These are phyloP conservation scores for Macheiramphus alcinus DNA, from an alignment of 2,113 vertebrate genomes.

Conservation along the genomic window DNA sequence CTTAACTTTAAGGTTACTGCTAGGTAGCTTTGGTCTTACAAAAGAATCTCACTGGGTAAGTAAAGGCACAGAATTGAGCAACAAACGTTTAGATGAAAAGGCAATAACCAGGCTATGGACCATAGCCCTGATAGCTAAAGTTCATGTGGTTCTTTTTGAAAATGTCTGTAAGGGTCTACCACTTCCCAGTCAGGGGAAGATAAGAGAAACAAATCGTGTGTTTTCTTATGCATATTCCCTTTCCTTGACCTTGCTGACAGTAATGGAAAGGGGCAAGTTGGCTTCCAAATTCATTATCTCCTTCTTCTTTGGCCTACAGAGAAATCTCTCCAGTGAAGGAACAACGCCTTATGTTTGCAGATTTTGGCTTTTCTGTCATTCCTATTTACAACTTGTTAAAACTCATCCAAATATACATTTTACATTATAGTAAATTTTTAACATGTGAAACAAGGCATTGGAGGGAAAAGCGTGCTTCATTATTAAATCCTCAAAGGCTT, in stretches of 20 bases:
- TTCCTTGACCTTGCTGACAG: neutral
- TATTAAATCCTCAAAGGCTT: neutral
- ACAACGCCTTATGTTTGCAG: neutral
- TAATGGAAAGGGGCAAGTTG: neutral
- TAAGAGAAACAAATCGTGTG: neutral
- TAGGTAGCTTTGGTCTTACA: neutral
- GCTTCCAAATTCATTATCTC: neutral
- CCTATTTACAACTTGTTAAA: neutral
- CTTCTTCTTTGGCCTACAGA: neutral
- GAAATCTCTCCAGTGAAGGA: neutral
- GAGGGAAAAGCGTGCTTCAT: neutral
- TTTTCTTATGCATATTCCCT: neutral
- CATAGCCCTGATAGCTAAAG: neutral
- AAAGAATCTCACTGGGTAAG: neutral
- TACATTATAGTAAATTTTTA: neutral
- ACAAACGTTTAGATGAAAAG: neutral
- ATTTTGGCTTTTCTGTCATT: neutral
- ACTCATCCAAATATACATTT: neutral
- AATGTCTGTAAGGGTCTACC: neutral
- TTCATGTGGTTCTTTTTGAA: neutral
- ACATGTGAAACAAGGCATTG: neutral
- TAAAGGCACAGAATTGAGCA: neutral
- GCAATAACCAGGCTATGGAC: neutral
- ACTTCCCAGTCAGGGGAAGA: neutral
- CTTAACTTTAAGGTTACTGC: neutral